A percentile compares a stretch with the other conserved stretches of the same genome.
Conservation (phyloP, 1,140 invertebrate species). For the Anastatus disparis region DNA sequence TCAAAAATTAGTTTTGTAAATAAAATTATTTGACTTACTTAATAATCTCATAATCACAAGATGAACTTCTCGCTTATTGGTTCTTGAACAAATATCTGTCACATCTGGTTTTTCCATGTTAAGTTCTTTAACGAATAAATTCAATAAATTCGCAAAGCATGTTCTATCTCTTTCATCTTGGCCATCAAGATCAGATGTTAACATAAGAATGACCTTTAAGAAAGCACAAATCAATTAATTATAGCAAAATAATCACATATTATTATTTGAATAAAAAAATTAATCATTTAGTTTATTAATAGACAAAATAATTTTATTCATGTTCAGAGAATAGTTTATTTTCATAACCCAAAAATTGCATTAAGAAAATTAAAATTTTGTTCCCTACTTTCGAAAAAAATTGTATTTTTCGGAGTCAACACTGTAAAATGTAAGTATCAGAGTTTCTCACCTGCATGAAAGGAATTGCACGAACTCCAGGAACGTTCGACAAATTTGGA, state of each 20-base stretch:
- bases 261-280: no score
- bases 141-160: constrained; percentile 80
- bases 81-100: constrained; percentile 70
- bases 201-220: constrained; percentile 83
- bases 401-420: no score
- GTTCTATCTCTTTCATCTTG: constrained; percentile 82
- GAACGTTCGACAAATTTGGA: constrained; percentile 70
- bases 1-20: not conserved
- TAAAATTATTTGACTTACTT: constrained; percentile 66
- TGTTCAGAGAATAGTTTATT: no score
- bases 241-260: not conserved
- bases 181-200: constrained; percentile 89
- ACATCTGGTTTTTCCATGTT: constrained; percentile 75
- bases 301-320: no score
- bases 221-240: constrained; percentile 19
- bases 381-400: constrained; percentile 37
- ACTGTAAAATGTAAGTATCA: constrained; percentile 46
- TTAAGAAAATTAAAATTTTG: not conserved
- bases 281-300: no score
- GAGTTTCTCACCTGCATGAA: constrained; percentile 79
- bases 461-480: constrained; percentile 88
- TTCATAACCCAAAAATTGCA: no score
- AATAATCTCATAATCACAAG: constrained; percentile 87
- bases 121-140: constrained; percentile 80
- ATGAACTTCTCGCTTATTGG: constrained; percentile 81